Base-by-base conservation (phyloP, 2,888 invertebrate genomes). In the Parasteatoda lunata region DNA sequence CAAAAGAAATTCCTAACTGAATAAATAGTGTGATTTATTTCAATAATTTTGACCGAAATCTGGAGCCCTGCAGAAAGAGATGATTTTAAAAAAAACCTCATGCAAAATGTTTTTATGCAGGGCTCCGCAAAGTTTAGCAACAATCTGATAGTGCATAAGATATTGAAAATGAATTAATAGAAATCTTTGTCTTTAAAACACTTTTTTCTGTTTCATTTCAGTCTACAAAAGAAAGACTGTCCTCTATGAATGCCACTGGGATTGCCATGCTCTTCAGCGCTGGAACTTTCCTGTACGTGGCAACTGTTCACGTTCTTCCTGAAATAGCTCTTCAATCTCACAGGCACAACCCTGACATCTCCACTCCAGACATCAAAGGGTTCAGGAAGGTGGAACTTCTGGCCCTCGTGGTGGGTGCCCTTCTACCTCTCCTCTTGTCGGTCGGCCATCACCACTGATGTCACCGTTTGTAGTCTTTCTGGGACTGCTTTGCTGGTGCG, bases 251-350 rank as follows among this genome's bases (percentile, higher is more conserved):
- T 91, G 97, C 97, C 3, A 99, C 99, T 49, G 99, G 97, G 92
- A 95, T 99, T 86, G 98, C 99, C 0, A 98, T 99, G 98, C 93
- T 99, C 59, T 99, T 99, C 92, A 98, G 98, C 69, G 99, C 98
- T 0, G 99, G 99, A 0, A 99, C 99, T 13, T 99, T 99, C 93
- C 93, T 99, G 0, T 99, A 99, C 92, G 99, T 99, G 3, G 98
- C 99, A 0, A 99, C 99, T 0, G 98, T 99, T 0, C 99, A 99
- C 92, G 98, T 99, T 0, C 92, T 99, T 75, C 99, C 99, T 0
- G 99, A 99, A 92, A 93, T 99, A 69, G 92, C 92, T 7, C 59
- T 80, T 49, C 88, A 80, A 30, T 82, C 82, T 4, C 85, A 86
- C 48, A 72, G 82, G 30, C 88, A 88, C 68, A 72, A 73, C 65